Percentiles rank a stretch among this genome's conserved stretches.
Conservation (phyloP, 2,113 vertebrate species). For the Zingel zingel region DNA sequence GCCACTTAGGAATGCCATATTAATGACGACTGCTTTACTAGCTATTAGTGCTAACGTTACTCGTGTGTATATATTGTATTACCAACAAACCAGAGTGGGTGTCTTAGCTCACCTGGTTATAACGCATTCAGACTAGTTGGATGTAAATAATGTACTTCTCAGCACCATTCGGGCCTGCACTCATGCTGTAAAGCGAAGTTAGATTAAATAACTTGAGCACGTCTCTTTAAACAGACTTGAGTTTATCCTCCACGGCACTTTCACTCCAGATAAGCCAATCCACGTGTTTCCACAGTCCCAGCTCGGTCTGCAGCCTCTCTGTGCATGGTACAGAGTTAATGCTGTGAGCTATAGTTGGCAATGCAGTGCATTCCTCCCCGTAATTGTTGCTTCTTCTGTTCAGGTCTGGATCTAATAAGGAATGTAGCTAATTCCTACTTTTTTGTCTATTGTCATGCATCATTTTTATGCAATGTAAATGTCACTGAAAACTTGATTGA, state of each 20-base stretch:
- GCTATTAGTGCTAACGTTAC: slow-evolving; percentile 14
- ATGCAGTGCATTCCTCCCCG: slow-evolving; percentile 45
- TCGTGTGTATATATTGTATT: background rate
- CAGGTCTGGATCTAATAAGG: slow-evolving; percentile 23
- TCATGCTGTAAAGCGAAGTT: slow-evolving; percentile 2
- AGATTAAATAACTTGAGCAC: slow-evolving; percentile 22
- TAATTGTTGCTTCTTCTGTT: slow-evolving; percentile 28
- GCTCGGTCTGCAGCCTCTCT: slow-evolving; percentile 42
- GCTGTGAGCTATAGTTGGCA: slow-evolving; percentile 43
- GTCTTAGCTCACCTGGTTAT: background rate
- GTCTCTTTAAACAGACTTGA: background rate
- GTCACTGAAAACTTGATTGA: background rate
- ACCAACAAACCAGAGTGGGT: background rate
- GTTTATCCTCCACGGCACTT: slow-evolving; percentile 56
- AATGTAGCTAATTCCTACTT: slow-evolving; percentile 9
- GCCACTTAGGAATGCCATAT: slow-evolving; percentile 51
- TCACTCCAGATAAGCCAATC: slow-evolving; percentile 64
- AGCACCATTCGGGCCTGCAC: slow-evolving; percentile 17
- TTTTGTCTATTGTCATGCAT: background rate
- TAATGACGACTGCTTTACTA: slow-evolving; percentile 47
- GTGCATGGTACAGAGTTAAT: slow-evolving; percentile 63
- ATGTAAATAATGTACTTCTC: background rate
- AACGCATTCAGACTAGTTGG: background rate
- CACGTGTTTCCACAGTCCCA: slow-evolving; percentile 62
- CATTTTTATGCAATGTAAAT: slow-evolving; percentile 12